Conservation (phyloP, 2,113 vertebrate genomes). For the Lophius piscatorius region DNA sequence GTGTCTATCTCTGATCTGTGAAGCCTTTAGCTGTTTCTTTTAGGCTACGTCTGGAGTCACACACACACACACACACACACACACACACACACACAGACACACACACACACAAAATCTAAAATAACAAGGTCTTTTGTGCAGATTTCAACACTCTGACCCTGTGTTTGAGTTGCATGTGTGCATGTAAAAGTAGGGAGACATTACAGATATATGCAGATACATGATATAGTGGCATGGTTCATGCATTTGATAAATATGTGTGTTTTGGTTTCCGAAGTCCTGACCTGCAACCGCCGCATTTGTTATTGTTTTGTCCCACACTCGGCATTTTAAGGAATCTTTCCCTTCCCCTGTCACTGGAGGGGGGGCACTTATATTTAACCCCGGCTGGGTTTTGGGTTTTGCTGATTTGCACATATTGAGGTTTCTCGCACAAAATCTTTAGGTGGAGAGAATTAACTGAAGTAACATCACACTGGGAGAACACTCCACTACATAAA, state of each 20-base stretch:
- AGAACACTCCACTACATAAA: neutral
- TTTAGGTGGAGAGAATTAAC: too few species aligned
- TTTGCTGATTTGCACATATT: constrained; percentile 25
- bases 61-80: constrained; percentile 18
- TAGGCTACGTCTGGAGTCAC: constrained; percentile 32
- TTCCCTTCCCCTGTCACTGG: constrained; percentile 4
- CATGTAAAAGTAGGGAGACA: neutral
- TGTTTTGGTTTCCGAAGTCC: constrained; percentile 1
- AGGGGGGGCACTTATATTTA: neutral
- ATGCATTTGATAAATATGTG: constrained; percentile 7
- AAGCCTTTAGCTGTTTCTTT: constrained; percentile 58
- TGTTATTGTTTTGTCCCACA: constrained; percentile 47
- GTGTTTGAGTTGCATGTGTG: constrained; percentile 1
- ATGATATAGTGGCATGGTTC: neutral
- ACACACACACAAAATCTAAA: constrained; percentile 2
- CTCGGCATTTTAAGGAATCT: constrained; percentile 14
- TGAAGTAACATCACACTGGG: neutral
- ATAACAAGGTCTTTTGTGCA: constrained; percentile 16
- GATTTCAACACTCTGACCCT: constrained; percentile 3
- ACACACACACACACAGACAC: neutral
- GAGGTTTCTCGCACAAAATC: neutral
- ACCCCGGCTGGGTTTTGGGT: constrained; percentile 1
- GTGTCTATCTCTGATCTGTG: constrained; percentile 61
- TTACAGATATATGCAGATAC: neutral
- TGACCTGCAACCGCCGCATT: constrained; percentile 30